These are phyloP conservation scores for Tricholauxania praeusta DNA, from an alignment of 2,888 invertebrate species.

Conservation along the genomic window DNA sequence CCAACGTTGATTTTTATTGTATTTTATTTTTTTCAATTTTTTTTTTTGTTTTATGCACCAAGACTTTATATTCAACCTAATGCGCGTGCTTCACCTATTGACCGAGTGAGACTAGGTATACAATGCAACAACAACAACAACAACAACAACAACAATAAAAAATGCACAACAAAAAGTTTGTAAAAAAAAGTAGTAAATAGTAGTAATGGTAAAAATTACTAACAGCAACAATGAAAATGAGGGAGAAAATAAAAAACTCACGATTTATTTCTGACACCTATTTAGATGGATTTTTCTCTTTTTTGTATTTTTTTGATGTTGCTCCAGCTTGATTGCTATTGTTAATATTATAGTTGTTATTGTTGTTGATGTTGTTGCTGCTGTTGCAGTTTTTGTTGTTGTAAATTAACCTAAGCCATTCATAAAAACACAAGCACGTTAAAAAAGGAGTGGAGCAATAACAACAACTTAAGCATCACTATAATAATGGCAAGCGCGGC, in stretches of 20 bases:
- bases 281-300: constrained; percentile 28
- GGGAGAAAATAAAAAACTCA: constrained; percentile 41
- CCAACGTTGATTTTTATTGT: background rate
- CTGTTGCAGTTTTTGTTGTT: constrained; percentile 9
- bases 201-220: constrained; percentile 7
- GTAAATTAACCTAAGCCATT: background rate
- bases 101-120: constrained; percentile 34
- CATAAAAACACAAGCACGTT: too few species aligned
- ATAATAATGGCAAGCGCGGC: constrained; percentile 3
- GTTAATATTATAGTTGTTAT: constrained; percentile 8
- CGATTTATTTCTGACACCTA: constrained; percentile 51
- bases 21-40: background rate
- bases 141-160: constrained; percentile 7
- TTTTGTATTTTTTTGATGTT: background rate
- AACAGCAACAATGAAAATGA: constrained; percentile 5
- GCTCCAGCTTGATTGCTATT: background rate
- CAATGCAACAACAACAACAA: constrained; percentile 31
- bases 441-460: constrained; percentile 6
- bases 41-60: background rate
- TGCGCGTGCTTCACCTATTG: constrained; percentile 42
- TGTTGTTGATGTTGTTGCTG: background rate
- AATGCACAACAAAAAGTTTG: constrained; percentile 22
- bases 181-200: constrained; percentile 19
- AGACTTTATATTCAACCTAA: background rate
- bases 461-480: background rate